Percentiles rank a stretch among this genome's conserved stretches.
Evolutionary conservation across 1,140 invertebrate genomes (phyloP).

Genomic region (Diachasmimorpha longicaudata): DNA sequence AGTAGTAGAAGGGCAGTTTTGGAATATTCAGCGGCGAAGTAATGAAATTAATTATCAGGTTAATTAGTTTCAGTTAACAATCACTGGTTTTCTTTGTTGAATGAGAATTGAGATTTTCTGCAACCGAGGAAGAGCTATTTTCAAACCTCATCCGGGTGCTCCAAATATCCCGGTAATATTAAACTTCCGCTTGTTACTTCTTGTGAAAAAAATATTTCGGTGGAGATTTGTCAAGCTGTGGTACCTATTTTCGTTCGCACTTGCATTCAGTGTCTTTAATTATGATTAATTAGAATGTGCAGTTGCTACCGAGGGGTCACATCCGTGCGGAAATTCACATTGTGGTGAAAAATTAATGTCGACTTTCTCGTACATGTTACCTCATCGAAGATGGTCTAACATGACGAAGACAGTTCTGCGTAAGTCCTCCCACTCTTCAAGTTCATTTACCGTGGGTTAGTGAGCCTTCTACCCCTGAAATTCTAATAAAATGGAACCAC

Average conservation of each 20-base stretch:
- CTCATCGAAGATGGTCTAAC: no score
- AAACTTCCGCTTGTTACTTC: neutral
- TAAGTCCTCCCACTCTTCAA: no score
- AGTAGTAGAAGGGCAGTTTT: no score
- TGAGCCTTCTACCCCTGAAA: no score
- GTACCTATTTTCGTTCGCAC: constrained; percentile 28
- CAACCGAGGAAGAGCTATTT: neutral
- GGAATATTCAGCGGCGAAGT: no score
- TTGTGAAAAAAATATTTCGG: constrained; percentile 21
- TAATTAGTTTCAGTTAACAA: no score
- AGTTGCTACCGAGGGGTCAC: constrained; percentile 4
- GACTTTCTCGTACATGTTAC: constrained; percentile 10
- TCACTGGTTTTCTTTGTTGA: no score
- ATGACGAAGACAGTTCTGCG: no score
- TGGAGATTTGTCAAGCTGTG: constrained; percentile 25
- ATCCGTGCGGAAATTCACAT: constrained; percentile 22
- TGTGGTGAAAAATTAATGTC: constrained; percentile 35
- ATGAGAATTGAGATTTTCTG: neutral
- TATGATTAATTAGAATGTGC: constrained; percentile 33
- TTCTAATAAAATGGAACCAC: no score
- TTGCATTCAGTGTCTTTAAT: constrained; percentile 28
- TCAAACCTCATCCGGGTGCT: neutral
- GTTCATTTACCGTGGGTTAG: no score
- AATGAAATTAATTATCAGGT: no score
- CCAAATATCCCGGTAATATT: neutral